phyloP scores from a whole-genome alignment of 2,888 invertebrate genomes.

The Napeogenes sylphis region DNA sequence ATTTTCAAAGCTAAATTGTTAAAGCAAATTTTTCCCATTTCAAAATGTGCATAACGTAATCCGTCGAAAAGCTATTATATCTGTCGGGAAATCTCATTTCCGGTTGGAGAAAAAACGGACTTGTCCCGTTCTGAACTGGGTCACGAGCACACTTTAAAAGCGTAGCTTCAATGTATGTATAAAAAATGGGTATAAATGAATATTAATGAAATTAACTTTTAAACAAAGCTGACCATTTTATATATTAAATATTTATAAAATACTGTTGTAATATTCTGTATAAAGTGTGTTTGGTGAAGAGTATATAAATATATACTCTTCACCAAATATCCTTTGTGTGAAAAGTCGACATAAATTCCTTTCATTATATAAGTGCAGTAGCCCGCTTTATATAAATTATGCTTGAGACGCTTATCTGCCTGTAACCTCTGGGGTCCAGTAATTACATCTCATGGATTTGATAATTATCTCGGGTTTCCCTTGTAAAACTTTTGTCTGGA shows the following conservation, averaged over 20 bases:
- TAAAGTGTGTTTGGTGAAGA: background rate
- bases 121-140: conserved; percentile 26
- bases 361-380: conserved; percentile 40
- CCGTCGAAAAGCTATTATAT: conserved; percentile 67
- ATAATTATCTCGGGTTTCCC: conserved; percentile 19
- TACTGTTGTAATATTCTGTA: background rate
- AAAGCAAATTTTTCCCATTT: conserved; percentile 20
- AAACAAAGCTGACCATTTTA: background rate
- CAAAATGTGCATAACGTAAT: conserved; percentile 45
- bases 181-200: background rate
- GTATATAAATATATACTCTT: too few species aligned
- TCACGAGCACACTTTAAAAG: conserved; percentile 13
- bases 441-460: conserved; percentile 20
- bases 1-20: conserved; percentile 17
- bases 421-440: conserved; percentile 33
- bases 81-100: conserved; percentile 73
- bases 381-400: conserved; percentile 42
- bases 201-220: background rate
- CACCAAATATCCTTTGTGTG: background rate
- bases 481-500: background rate
- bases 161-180: background rate
- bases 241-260: background rate
- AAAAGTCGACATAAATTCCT: conserved; percentile 2
- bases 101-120: conserved; percentile 65
- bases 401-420: conserved; percentile 48